Evolutionary conservation across 37 sponge, comb jelly and placozoan genomes (phyloP).

Genomic region (Lycopodina hypogea): DNA sequence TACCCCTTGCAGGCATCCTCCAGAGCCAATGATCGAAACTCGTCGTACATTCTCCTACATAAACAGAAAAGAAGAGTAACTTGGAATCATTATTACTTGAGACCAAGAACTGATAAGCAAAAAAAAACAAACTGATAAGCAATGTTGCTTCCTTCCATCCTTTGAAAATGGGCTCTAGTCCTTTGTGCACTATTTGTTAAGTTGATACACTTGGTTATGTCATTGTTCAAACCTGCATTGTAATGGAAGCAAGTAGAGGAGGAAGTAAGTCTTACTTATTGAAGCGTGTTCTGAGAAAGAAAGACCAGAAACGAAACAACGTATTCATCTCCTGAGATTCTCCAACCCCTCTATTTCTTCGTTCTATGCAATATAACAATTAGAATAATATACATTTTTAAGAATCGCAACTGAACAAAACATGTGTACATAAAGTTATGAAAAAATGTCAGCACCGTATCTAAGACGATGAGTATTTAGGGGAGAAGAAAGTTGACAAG

Average conservation of each 20-base stretch:
- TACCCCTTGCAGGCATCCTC: conserved; percentile 82
- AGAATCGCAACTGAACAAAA: too few relatives aligned
- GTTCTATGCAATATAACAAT: conserved; percentile 56
- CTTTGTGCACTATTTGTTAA: too few relatives aligned
- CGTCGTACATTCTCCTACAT: conserved; percentile 95
- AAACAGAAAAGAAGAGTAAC: background rate
- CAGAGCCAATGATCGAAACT: conserved; percentile 79
- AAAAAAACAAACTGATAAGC: background rate
- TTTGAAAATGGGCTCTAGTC: too few relatives aligned
- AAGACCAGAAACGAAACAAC: conserved; percentile 98
- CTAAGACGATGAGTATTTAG: background rate
- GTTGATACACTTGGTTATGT: too few relatives aligned
- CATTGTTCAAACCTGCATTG: too few relatives aligned
- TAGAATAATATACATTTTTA: background rate
- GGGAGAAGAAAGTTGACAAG: too few relatives aligned
- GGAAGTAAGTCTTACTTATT: conserved; percentile 62
- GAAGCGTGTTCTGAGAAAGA: conserved; percentile 95
- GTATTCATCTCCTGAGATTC: conserved; percentile 98
- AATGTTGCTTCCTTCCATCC: too few relatives aligned
- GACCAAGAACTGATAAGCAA: background rate
- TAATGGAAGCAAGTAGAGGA: background rate
- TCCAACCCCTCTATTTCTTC: conserved; percentile 78
- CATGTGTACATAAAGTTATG: too few relatives aligned
- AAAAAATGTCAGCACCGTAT: conserved; percentile 1
- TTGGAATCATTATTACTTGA: background rate